Evolutionary conservation across 2,113 vertebrate species (phyloP), one percentile per base, ranked within the genome.

Genomic region (Pampusana beccarii): DNA sequence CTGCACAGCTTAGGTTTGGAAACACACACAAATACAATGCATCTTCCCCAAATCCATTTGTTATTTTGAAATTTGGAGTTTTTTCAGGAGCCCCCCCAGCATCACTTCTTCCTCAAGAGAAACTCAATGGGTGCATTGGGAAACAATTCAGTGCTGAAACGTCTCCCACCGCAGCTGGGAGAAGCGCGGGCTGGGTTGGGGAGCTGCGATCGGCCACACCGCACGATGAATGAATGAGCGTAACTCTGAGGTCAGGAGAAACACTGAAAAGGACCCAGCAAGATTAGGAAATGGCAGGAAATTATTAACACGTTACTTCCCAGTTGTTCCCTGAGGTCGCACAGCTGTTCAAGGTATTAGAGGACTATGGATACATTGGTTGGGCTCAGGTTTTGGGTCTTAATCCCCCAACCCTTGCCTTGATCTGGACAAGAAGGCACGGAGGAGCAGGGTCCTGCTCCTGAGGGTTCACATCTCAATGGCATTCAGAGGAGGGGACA

Each of bases 61-160:
- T 6, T 53, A 21, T 5, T 80, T 16, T 16, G 24, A 83, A 88
- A 60, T 31, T 2, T 33, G 9, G 34, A 24, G 12, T 19, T 40
- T 67, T 38, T 38, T n/a, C n/a, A 57, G 81, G n/a, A 33, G n/a
- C 38, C 14, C 14, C 58, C 31, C 34, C 36, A 10, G 25, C 54
- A 58, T 31, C 72, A 38, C 44, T 74, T 70, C n/a, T 65, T 29
- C 88, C 62, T 15, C 38, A 42, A 26, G 16, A 70, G 61, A 38
- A 69, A 54, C 56, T 64, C 50, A 24, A 9, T 0, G 3, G 21
- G 14, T 0, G 0, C 23, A 4, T 1, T 64, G 61, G 72, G 42
- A 64, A 86, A 64, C 34, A n/a, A 53, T 26, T 90, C 8, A 3
- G n/a, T 9, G 50, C 42, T 1, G 7, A 69, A 74, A n/a, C 5